A percentile compares a stretch with the other conserved stretches of the same genome.
These are phyloP conservation scores for Darevskia mixta DNA, from an alignment of 2,797 vertebrate genomes.

Conservation along the genomic window DNA sequence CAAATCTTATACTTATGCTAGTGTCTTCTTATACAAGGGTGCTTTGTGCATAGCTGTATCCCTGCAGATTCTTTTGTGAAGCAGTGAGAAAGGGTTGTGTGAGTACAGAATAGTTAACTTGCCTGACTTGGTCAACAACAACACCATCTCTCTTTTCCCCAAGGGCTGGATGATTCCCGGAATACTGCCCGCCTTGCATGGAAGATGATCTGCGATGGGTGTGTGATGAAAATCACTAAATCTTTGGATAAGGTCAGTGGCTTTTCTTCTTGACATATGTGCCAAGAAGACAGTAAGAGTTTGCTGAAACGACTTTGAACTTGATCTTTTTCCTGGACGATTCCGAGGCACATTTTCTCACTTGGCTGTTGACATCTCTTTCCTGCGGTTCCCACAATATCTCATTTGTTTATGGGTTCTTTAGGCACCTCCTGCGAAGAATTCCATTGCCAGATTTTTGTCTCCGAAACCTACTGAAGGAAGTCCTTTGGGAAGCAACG, in stretches of 20 bases:
- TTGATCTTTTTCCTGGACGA: constrained; percentile 41
- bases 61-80: not conserved
- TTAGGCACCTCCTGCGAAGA: constrained; percentile 71
- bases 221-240: constrained; percentile 89
- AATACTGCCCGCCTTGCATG: constrained; percentile 92
- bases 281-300: constrained; percentile 30
- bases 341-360: constrained; percentile 29
- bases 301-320: constrained; percentile 31
- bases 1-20: not conserved
- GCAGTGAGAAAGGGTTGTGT: not conserved
- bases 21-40: not conserved
- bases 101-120: not conserved
- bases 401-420: constrained; percentile 70
- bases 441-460: constrained; percentile 62
- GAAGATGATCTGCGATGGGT: constrained; percentile 91
- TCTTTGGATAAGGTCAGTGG: constrained; percentile 89
- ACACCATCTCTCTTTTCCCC: constrained; percentile 36
- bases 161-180: constrained; percentile 92
- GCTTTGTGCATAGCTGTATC: not conserved
- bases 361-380: constrained; percentile 39
- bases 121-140: not conserved
- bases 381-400: constrained; percentile 66
- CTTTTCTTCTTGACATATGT: constrained; percentile 54
- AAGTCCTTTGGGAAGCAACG: constrained; percentile 47
- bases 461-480: constrained; percentile 46